Conservation (phyloP, 1,140 invertebrate genomes). For the Apocrypta bakeri region DNA sequence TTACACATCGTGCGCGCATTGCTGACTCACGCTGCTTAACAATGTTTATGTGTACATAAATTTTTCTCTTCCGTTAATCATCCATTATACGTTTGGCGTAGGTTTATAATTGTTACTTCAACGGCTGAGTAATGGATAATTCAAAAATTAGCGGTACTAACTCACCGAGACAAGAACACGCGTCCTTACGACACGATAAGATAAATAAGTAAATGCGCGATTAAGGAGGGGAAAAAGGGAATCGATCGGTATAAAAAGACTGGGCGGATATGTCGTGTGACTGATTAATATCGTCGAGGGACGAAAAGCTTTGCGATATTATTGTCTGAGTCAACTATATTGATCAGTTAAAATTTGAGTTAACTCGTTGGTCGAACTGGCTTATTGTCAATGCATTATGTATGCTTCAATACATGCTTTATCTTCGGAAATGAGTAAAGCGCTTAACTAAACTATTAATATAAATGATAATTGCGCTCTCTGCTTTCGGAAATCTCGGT, state of each 20-base stretch:
- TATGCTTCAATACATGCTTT: too few species aligned
- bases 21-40: not conserved
- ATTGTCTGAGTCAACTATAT: not conserved
- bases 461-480: too few species aligned
- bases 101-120: not conserved
- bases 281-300: constrained; percentile 4
- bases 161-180: not conserved
- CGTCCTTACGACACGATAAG: not conserved
- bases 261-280: too few species aligned
- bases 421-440: too few species aligned
- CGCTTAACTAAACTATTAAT: too few species aligned
- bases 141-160: not conserved
- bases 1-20: not conserved
- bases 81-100: not conserved
- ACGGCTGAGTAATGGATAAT: not conserved
- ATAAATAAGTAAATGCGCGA: not conserved
- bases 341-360: not conserved
- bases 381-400: too few species aligned
- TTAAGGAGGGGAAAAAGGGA: not conserved
- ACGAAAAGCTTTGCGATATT: not conserved
- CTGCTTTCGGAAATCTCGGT: too few species aligned
- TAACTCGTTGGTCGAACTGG: too few species aligned
- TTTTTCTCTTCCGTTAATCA: not conserved
- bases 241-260: not conserved
- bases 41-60: not conserved